These are phyloP conservation scores for Eubucco bourcierii DNA, from an alignment of 2,113 vertebrate genomes.

Conservation along the genomic window DNA sequence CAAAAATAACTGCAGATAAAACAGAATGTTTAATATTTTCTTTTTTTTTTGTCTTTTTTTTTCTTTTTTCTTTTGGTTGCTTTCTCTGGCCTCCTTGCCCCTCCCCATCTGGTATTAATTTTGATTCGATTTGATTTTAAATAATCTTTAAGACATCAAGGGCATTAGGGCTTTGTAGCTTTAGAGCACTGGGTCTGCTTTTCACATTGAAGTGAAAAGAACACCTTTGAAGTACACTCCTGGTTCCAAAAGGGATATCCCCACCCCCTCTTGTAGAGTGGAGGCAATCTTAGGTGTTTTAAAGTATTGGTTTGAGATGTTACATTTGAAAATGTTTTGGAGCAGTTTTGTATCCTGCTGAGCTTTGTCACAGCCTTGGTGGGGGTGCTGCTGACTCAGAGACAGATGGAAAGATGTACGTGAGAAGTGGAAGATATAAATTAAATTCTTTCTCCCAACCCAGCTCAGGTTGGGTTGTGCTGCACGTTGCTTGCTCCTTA, in stretches of 20 bases:
- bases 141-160: constrained; percentile 58
- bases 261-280: background rate
- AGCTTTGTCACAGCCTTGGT: constrained; percentile 2
- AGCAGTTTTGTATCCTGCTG: background rate
- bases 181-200: constrained; percentile 37
- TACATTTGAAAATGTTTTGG: background rate
- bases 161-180: background rate
- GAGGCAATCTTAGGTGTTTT: background rate
- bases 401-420: constrained; percentile 10
- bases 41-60: background rate
- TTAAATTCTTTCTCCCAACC: background rate
- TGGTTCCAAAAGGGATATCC: background rate
- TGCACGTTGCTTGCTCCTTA: background rate
- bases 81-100: constrained; percentile 46
- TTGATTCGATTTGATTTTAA: constrained; percentile 54
- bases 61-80: background rate
- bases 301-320: background rate
- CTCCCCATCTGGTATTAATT: constrained; percentile 59
- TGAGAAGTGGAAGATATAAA: constrained; percentile 6
- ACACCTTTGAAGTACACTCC: constrained; percentile 21
- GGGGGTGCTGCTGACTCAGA: constrained; percentile 16
- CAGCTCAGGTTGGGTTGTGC: background rate
- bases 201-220: constrained; percentile 34
- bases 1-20: constrained; percentile 68
- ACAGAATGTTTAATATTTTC: background rate